These are phyloP conservation scores for Eurosta solidaginis DNA, from an alignment of 1,140 invertebrate species.

Conservation along the genomic window DNA sequence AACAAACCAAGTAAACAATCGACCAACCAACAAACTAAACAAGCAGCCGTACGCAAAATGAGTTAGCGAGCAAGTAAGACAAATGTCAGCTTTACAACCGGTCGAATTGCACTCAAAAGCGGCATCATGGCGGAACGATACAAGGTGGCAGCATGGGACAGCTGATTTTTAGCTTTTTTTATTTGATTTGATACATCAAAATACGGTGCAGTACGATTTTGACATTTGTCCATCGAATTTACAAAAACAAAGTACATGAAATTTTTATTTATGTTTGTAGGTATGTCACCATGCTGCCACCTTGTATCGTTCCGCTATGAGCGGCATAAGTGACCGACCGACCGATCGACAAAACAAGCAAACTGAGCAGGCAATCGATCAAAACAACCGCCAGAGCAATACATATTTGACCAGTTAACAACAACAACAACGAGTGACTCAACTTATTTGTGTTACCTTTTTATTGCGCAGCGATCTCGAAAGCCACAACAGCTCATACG, in stretches of 20 bases:
- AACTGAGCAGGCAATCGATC: not conserved
- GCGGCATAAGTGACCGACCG: slow-evolving; percentile 8
- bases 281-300: no score
- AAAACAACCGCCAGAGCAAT: not conserved
- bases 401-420: not conserved
- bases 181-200: no score
- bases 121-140: no score
- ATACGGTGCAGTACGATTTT: no score
- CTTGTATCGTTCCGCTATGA: no score
- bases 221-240: no score
- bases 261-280: no score
- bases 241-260: no score
- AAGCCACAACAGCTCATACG: not conserved
- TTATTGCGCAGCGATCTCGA: not conserved
- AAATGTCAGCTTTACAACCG: not conserved
- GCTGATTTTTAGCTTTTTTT: no score
- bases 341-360: not conserved
- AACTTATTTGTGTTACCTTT: slow-evolving; percentile 10
- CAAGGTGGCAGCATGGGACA: no score
- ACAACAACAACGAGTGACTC: not conserved
- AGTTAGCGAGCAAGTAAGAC: not conserved
- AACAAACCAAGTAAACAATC: not conserved
- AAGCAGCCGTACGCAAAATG: not conserved
- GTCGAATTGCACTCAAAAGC: not conserved
- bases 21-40: not conserved